Conservation (phyloP, 53 echinoderm and acorn worm species). For the Hippasteria phrygiana region DNA sequence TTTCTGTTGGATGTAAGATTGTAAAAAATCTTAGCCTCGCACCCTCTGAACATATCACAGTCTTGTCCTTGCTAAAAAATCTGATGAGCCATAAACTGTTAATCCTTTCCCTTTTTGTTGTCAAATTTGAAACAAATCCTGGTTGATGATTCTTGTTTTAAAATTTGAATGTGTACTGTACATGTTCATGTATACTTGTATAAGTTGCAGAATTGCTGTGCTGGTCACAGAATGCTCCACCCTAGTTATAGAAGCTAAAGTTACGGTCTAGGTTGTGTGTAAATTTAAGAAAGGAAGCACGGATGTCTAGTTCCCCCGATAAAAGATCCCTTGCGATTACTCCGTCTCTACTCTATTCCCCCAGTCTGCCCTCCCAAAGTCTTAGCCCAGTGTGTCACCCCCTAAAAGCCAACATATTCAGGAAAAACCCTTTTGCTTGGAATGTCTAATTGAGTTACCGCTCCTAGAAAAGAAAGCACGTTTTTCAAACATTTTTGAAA, state of each 20-base stretch:
- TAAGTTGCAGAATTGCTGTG: background rate
- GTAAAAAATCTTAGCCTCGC: too few species aligned
- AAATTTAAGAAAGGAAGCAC: slow-evolving; percentile 31
- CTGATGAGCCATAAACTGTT: too few species aligned
- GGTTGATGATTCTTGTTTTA: too few species aligned
- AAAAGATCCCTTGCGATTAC: slow-evolving; percentile 26
- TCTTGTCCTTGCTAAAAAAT: too few species aligned
- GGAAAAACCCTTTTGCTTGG: background rate
- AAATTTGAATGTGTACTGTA: too few species aligned
- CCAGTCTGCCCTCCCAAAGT: background rate
- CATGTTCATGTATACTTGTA: too few species aligned
- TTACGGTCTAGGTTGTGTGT: background rate
- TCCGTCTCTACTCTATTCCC: background rate
- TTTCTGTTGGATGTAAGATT: too few species aligned
- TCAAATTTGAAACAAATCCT: too few species aligned
- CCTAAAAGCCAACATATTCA: background rate
- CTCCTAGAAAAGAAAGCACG: background rate
- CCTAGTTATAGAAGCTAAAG: background rate
- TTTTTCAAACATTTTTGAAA: too few species aligned
- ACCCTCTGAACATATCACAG: too few species aligned
- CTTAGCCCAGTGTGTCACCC: background rate
- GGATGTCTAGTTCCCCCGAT: slow-evolving; percentile 31
- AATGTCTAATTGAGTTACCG: slow-evolving; percentile 39
- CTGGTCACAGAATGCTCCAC: slow-evolving; percentile 12
- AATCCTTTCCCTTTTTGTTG: too few species aligned